Evolutionary conservation across 1,140 invertebrate species (phyloP).

Genomic region (Apis mellifera): Amel_HAv3.1 CM009941.2:15460501-15461000

Average conservation of each 20-base stretch:
- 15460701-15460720: slow-evolving; percentile 84
- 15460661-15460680: slow-evolving; percentile 14
- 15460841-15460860: not conserved
- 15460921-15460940: not conserved
- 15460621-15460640: slow-evolving; percentile 82
- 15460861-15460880: not conserved
- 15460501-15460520: slow-evolving; percentile 67
- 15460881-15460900: not conserved
- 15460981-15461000: not conserved
- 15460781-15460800: not conserved
- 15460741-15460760: not conserved
- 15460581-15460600: slow-evolving; percentile 53
- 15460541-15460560: slow-evolving; percentile 40
- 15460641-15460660: slow-evolving; percentile 48
- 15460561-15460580: slow-evolving; percentile 54
- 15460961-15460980: not conserved
- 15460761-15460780: not conserved
- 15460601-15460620: slow-evolving; percentile 78
- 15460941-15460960: not conserved
- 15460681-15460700: slow-evolving; percentile 67
- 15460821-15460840: not conserved
- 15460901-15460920: not conserved
- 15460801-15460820: not conserved
- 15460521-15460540: slow-evolving; percentile 57
- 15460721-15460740: slow-evolving; percentile 75